Conservation (phyloP, 2,113 vertebrate genomes). For the Ciconia boyciana region DNA sequence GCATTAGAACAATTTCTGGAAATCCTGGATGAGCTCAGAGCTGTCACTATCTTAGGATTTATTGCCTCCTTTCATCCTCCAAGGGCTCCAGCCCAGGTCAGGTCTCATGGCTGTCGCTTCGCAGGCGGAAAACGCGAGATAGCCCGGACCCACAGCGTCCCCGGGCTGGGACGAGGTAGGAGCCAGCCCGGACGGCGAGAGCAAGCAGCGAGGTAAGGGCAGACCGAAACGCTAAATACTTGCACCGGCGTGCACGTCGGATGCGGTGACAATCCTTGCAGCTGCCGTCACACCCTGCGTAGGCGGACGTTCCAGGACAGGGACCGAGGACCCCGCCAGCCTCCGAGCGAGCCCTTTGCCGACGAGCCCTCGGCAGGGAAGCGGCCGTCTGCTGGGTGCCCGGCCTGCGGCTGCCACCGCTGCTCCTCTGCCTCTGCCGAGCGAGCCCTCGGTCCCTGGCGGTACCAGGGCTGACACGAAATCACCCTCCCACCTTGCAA, state of each 20-base stretch:
- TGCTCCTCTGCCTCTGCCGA: not conserved
- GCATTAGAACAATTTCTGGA: not conserved
- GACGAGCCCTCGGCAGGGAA: not conserved
- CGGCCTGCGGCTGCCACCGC: not conserved
- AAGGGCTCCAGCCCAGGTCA: not conserved
- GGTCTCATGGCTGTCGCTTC: accelerated
- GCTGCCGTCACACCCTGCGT: accelerated
- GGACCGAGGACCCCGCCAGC: not conserved
- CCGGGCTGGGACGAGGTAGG: not conserved
- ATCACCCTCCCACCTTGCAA: not conserved
- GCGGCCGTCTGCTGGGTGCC: not conserved
- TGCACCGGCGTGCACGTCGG: accelerated
- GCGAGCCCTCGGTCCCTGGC: not conserved
- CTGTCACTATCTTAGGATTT: not conserved
- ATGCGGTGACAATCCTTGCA: accelerated
- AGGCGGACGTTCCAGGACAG: accelerated
- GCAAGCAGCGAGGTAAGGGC: accelerated
- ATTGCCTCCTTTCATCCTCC: not conserved
- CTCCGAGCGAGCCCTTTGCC: not conserved
- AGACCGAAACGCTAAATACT: accelerated
- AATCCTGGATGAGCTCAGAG: not conserved
- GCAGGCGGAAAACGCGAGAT: accelerated
- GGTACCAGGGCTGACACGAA: not conserved
- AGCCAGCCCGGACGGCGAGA: accelerated
- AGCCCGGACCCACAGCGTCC: accelerated